These are phyloP conservation scores for Monoplex corrugatus DNA, from an alignment of 2,888 invertebrate genomes.

Conservation along the genomic window DNA sequence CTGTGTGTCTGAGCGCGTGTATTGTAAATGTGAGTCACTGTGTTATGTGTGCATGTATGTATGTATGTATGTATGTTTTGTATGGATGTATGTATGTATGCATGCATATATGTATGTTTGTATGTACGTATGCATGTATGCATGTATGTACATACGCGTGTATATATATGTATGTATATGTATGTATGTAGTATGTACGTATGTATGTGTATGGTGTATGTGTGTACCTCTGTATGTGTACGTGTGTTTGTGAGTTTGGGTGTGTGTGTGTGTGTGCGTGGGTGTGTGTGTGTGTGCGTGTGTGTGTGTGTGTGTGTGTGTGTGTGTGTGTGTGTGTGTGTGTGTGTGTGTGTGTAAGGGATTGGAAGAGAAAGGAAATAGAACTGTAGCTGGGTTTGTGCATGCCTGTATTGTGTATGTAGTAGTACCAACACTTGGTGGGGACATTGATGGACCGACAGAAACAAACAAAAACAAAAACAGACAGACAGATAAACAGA, in stretches of 20 bases:
- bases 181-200: no score
- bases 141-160: constrained; percentile 9
- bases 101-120: background rate
- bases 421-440: background rate
- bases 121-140: constrained; percentile 26
- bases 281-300: constrained; percentile 28
- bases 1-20: background rate
- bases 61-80: constrained; percentile 24
- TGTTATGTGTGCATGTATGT: background rate
- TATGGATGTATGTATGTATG: background rate
- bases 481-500: no score
- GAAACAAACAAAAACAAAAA: background rate
- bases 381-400: background rate
- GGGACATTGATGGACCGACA: background rate
- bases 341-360: background rate
- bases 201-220: no score
- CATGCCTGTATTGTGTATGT: background rate
- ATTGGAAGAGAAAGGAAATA: background rate
- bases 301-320: constrained; percentile 24
- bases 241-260: background rate
- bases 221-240: background rate
- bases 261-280: constrained; percentile 10
- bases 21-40: background rate
- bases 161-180: background rate
- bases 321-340: constrained; percentile 17